Conservation (phyloP, 2,888 invertebrate species). For the Diarsia dahlii region DNA sequence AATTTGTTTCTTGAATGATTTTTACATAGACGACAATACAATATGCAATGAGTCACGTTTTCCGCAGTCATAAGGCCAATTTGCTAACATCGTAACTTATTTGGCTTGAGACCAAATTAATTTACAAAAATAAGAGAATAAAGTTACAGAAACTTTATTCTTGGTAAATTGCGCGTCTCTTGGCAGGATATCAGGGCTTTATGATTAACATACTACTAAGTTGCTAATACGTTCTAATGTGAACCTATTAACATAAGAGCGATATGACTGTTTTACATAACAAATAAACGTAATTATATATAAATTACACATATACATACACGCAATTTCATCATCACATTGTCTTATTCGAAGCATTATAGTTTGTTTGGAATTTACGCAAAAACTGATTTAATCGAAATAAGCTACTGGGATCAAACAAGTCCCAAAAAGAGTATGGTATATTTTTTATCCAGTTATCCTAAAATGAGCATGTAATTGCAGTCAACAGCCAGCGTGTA, state of each 20-base stretch:
- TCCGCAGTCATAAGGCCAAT: background rate
- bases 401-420: background rate
- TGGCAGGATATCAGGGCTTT: background rate
- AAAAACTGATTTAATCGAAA: background rate
- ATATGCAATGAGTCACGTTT: background rate
- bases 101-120: background rate
- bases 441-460: background rate
- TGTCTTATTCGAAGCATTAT: too few species aligned
- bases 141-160: background rate
- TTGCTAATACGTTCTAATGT: conserved; percentile 8
- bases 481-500: background rate
- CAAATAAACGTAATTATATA: background rate
- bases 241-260: conserved; percentile 1
- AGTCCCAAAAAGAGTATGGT: background rate
- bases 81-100: background rate
- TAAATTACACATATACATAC: background rate
- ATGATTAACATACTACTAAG: background rate
- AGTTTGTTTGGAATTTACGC: background rate
- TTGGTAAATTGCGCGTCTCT: background rate
- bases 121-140: too few species aligned
- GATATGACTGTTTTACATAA: background rate
- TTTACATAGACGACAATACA: background rate
- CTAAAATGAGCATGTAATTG: background rate
- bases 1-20: conserved; percentile 1
- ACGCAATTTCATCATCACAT: background rate